phyloP scores from a whole-genome alignment of 2,888 invertebrate species.

The Macropis europaea region DNA sequence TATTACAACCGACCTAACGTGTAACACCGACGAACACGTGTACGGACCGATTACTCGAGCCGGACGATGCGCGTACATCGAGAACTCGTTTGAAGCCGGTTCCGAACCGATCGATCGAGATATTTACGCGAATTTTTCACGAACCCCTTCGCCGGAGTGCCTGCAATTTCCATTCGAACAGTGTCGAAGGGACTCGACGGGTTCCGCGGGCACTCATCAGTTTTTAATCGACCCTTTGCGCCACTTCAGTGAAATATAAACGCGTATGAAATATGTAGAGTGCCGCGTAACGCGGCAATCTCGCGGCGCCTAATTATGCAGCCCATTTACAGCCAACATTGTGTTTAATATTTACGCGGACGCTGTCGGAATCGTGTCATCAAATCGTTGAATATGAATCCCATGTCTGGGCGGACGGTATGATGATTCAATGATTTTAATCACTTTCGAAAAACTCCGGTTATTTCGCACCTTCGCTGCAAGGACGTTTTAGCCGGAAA shows the following conservation, averaged over 20 bases:
- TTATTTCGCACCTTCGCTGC: too few species aligned
- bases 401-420: too few species aligned
- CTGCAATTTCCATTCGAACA: too few species aligned
- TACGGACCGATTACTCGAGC: neutral
- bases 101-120: neutral
- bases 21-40: conserved; percentile 23
- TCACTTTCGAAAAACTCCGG: too few species aligned
- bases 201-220: conserved; percentile 3
- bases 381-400: conserved; percentile 22
- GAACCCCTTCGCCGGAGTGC: neutral
- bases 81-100: neutral
- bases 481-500: too few species aligned
- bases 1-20: conserved; percentile 33
- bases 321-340: conserved; percentile 38
- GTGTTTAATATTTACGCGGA: conserved; percentile 24
- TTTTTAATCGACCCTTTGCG: conserved; percentile 38
- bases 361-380: conserved; percentile 17
- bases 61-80: too few species aligned
- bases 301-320: conserved; percentile 32
- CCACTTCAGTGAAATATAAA: conserved; percentile 30
- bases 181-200: neutral
- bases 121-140: too few species aligned
- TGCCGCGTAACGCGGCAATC: conserved; percentile 12
- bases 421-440: too few species aligned
- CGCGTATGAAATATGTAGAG: conserved; percentile 31